Conservation (phyloP, 2,888 invertebrate genomes). For the Euzophera pinguis region DNA sequence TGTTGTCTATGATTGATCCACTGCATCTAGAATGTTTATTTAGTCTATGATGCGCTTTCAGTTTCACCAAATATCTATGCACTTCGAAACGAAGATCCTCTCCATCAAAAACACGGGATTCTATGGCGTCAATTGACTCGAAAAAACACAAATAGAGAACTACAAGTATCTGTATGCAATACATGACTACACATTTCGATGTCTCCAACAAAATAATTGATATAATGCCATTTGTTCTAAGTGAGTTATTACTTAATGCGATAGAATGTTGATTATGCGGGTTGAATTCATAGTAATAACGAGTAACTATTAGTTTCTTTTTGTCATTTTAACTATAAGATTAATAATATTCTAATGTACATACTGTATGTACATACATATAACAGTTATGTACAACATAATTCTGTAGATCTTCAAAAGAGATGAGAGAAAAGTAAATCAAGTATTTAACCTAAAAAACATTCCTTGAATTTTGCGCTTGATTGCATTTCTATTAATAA, state of each 20-base stretch:
- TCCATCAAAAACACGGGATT: conserved; percentile 23
- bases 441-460: no score
- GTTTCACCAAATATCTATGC: conserved; percentile 29
- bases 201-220: conserved; percentile 12
- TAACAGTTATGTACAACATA: no score
- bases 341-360: background rate
- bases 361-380: no score
- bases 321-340: background rate
- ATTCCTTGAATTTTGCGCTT: no score
- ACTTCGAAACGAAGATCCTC: conserved; percentile 16
- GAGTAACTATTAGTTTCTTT: background rate
- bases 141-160: background rate
- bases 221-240: background rate
- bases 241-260: conserved; percentile 14
- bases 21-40: conserved; percentile 22
- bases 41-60: conserved; percentile 14
- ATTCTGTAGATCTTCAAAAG: no score
- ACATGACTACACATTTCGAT: conserved; percentile 15
- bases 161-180: background rate
- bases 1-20: conserved; percentile 30
- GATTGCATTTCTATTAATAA: no score
- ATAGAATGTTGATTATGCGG: conserved; percentile 16
- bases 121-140: conserved; percentile 1
- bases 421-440: no score
- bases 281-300: background rate